phyloP scores from a whole-genome alignment of 2,797 vertebrate genomes.

The Hydrocynus forskahlii region DNA sequence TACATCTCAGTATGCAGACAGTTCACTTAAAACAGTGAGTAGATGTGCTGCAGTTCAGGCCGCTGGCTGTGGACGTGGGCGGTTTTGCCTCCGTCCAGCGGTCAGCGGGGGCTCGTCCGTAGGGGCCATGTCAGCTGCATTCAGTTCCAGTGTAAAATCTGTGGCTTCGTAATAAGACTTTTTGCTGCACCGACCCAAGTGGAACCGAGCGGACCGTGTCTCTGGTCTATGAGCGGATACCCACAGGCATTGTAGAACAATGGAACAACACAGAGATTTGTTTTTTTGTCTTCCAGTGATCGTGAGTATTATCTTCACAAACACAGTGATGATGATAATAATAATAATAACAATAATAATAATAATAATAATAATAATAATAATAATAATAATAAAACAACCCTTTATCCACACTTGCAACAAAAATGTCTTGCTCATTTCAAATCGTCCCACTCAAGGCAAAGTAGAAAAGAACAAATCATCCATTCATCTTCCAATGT shows the following conservation, averaged over 20 bases:
- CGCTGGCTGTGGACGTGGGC: constrained; percentile 29
- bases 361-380: constrained; percentile 12
- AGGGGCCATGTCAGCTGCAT: background rate
- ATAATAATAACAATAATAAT: constrained; percentile 28
- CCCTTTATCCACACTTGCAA: background rate
- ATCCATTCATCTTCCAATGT: constrained; percentile 61
- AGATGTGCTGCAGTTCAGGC: constrained; percentile 53
- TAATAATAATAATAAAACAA: background rate
- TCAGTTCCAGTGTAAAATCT: constrained; percentile 38
- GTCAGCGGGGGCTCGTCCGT: background rate
- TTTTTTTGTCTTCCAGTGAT: background rate
- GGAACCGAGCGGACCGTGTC: background rate
- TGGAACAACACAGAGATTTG: background rate
- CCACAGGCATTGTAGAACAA: background rate
- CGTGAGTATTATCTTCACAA: background rate
- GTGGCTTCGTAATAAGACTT: constrained; percentile 35
- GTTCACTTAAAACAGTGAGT: constrained; percentile 64
- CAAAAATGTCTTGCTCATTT: constrained; percentile 29
- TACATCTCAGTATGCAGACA: constrained; percentile 51
- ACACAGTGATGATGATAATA: background rate
- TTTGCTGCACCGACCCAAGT: background rate
- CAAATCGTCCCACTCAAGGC: constrained; percentile 68
- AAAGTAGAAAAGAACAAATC: constrained; percentile 65
- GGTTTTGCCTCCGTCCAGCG: background rate
- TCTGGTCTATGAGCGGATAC: constrained; percentile 1